Percentiles rank a stretch among this genome's conserved stretches.
phyloP scores from a whole-genome alignment of 2,797 vertebrate species.

The Paratrypauchen microcephalus region DNA sequence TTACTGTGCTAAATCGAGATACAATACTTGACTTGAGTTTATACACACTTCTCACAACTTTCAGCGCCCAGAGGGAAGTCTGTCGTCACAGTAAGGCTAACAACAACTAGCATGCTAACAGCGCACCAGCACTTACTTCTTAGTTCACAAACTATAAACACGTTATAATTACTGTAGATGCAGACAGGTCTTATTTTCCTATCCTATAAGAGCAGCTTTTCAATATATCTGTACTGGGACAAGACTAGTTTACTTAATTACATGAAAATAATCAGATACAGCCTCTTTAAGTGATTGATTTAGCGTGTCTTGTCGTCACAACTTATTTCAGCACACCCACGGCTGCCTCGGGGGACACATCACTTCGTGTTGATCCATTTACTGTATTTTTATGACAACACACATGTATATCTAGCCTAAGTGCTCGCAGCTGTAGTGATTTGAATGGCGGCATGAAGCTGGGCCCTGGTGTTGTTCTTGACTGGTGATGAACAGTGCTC shows the following conservation, averaged over 20 bases:
- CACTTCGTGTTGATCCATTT: conserved; percentile 16
- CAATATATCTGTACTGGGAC: too few species aligned
- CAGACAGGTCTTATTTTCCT: too few species aligned
- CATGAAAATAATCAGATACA: too few species aligned
- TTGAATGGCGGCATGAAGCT: conserved; percentile 32
- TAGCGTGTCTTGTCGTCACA: background rate
- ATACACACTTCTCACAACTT: too few species aligned
- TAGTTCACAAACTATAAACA: too few species aligned
- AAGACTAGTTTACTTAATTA: too few species aligned
- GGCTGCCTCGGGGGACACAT: background rate
- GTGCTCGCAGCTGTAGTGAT: conserved; percentile 50
- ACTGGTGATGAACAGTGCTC: conserved; percentile 48
- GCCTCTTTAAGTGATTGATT: background rate
- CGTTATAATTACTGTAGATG: too few species aligned
- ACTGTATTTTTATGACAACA: conserved; percentile 21
- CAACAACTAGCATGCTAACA: too few species aligned
- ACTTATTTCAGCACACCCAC: background rate
- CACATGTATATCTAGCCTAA: conserved; percentile 24
- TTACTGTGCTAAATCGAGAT: background rate
- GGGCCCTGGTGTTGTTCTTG: conserved; percentile 47
- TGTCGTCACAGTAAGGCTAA: too few species aligned
- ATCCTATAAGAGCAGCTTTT: too few species aligned
- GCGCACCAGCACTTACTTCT: too few species aligned
- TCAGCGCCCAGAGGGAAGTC: too few species aligned
- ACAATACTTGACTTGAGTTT: background rate